phyloP scores from a whole-genome alignment of 2,113 vertebrate species.

The Aegithalos caudatus region DNA sequence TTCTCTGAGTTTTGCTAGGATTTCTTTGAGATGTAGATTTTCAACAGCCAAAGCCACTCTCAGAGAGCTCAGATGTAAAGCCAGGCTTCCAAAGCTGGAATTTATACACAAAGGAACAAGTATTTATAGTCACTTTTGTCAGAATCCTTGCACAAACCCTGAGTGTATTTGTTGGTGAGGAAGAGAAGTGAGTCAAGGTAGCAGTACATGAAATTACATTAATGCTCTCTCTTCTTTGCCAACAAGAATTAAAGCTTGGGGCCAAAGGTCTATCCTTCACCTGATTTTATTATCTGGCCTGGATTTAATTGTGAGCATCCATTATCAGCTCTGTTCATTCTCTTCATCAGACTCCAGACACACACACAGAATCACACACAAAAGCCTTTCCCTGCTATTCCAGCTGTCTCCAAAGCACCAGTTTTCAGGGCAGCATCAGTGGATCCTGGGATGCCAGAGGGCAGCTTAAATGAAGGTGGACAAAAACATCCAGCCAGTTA shows the following conservation, averaged over 20 bases:
- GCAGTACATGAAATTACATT: not conserved
- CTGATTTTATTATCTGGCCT: not conserved
- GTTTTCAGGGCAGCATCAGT: not conserved
- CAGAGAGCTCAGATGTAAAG: not conserved
- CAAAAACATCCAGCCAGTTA: not conserved
- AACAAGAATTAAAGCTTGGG: not conserved
- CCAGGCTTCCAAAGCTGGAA: not conserved
- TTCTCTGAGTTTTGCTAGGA: not conserved
- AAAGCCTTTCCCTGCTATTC: not conserved
- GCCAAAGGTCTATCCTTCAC: not conserved
- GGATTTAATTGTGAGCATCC: conserved; percentile 23
- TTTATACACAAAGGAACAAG: not conserved
- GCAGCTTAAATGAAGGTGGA: not conserved
- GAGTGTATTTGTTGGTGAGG: not conserved
- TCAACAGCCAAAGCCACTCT: not conserved
- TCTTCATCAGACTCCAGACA: not conserved
- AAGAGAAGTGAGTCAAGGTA: not conserved
- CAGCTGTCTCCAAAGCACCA: not conserved
- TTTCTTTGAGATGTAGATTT: not conserved
- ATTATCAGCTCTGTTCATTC: conserved; percentile 1
- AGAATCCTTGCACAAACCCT: not conserved
- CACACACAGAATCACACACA: not conserved
- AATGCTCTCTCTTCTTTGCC: not conserved
- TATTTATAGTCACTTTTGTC: not conserved
- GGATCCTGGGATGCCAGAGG: not conserved